Conservation (phyloP, 2,113 vertebrate genomes). For the Axis porcinus region DNA sequence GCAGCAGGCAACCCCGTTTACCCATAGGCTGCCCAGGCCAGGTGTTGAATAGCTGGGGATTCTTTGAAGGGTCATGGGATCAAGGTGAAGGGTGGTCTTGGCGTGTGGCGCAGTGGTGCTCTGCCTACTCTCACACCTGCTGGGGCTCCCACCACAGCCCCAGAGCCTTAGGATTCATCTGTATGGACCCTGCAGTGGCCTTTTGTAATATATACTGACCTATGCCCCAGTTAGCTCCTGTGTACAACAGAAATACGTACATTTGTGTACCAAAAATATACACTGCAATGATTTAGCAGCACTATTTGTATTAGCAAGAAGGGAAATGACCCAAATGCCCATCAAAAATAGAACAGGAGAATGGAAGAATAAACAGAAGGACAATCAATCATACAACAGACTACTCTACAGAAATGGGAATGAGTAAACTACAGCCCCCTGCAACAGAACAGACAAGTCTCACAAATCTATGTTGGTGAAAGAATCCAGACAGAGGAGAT, state of each 20-base stretch:
- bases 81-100: neutral
- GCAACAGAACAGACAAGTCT: neutral
- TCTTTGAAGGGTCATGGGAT: neutral
- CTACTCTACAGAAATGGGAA: fast-evolving
- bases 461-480: neutral
- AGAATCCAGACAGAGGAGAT: neutral
- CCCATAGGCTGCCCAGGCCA: neutral
- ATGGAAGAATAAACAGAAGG: neutral
- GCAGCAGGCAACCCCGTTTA: neutral
- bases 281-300: neutral
- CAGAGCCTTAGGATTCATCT: neutral
- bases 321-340: neutral
- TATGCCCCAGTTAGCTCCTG: neutral
- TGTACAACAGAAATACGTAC: neutral
- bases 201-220: neutral
- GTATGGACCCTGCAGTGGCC: neutral
- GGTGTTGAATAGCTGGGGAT: too few relatives aligned
- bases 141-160: neutral
- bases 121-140: too few relatives aligned
- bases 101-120: neutral
- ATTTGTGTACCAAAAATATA: neutral
- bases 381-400: neutral
- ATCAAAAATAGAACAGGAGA: neutral
- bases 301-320: neutral
- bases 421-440: neutral